Evolutionary conservation across 2,113 vertebrate species (phyloP), one percentile per base, ranked within the genome.

Genomic region (Microcebus jonahi): DNA sequence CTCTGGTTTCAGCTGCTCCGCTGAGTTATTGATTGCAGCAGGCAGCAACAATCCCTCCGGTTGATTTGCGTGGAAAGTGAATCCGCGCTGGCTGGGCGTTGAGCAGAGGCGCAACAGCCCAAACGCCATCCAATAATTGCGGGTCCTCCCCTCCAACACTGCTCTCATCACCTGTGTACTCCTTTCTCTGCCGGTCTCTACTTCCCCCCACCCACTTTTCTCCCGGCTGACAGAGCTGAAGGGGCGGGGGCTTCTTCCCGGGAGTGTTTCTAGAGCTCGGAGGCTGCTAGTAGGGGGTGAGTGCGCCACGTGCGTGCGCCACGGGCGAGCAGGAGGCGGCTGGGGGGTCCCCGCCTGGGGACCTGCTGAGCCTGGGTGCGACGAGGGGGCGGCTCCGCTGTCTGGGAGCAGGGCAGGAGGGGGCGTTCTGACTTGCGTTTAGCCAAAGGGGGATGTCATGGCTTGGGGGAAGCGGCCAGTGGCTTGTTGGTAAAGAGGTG

Each of bases 281-380:
- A 91, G 88, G 94, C 89, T 80, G 79, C 95, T 65, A 4, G 63
- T 67, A 36, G 81, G 89, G 92, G 92, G 92, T 81, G 89, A 96
- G 97, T 92, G 97, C 96, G 83, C 97, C 97, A 97, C 95, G 97
- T 98, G 98, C 90, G 61, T 57, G 94, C 90, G 70, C 95, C 90
- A 23, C 36, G 36, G 84, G 95, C 55, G 39, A 68, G 42, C 59
- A 91, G 96, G 73, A 63, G 75, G 82, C 59, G 67, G 36, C 50
- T 89, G 48, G 36, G 1, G 67, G 81, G 73, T 42, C 42, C 73
- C 31, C 48, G 45, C 10, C 42, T 8, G 34, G 65, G 92, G 77
- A 81, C 79, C 55, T 79, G 76, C 77, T 6, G 88, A 85, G 88
- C 73, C 68, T 1, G 90, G 92, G 73, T 29, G 53, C 20, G 29